A percentile compares a stretch with the other conserved stretches of the same genome.
Conservation (phyloP, 2,113 vertebrate genomes). For the Uria lomvia region DNA sequence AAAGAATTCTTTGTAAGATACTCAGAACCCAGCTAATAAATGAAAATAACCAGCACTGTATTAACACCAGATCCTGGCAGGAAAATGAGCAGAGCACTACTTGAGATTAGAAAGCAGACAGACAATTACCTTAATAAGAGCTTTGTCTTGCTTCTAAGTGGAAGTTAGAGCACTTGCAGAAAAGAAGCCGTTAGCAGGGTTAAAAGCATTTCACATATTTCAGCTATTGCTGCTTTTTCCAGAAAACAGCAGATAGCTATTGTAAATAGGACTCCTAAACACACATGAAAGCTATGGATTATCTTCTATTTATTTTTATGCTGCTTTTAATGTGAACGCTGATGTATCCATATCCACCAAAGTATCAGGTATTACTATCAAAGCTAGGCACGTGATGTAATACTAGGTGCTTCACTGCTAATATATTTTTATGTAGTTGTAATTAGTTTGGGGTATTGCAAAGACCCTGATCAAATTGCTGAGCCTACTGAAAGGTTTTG, state of each 20-base stretch:
- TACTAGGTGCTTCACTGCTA: background rate
- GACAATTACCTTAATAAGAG: background rate
- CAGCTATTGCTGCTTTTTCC: background rate
- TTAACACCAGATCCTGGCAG: background rate
- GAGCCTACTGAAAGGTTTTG: background rate
- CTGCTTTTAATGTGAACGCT: background rate
- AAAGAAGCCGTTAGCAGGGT: background rate
- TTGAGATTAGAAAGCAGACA: background rate
- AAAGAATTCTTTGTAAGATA: background rate
- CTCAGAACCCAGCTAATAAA: background rate
- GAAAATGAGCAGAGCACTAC: background rate
- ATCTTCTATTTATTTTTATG: background rate
- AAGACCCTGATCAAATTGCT: background rate
- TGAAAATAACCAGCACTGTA: background rate
- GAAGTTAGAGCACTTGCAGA: background rate
- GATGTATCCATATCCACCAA: background rate
- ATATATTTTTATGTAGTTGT: background rate
- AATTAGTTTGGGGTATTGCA: background rate
- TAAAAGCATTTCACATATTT: background rate
- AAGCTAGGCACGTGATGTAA: background rate
- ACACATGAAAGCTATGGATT: background rate
- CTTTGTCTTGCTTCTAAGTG: background rate
- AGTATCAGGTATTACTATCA: background rate
- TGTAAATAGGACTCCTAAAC: background rate
- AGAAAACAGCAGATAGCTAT: background rate